phyloP scores from a whole-genome alignment of 2,888 invertebrate species.

The Drepana falcataria region DNA sequence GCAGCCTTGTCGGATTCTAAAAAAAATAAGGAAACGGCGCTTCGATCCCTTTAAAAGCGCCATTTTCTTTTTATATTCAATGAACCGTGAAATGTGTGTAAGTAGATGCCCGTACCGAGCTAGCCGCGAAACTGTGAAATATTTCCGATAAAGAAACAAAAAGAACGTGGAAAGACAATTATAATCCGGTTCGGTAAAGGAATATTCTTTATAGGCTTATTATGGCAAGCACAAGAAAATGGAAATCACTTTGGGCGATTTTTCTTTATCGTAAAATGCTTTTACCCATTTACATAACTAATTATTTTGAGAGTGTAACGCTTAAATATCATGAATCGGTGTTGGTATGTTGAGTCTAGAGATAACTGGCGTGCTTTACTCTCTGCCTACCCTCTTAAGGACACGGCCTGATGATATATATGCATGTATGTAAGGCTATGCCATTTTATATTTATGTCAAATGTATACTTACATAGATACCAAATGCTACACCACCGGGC shows the following conservation, averaged over 20 bases:
- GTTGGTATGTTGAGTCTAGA: no score
- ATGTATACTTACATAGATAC: no score
- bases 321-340: no score
- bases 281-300: background rate
- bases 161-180: constrained; percentile 19
- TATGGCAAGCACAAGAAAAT: constrained; percentile 8
- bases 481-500: no score
- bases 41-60: constrained; percentile 54
- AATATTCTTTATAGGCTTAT: constrained; percentile 14
- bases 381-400: no score
- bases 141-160: constrained; percentile 31
- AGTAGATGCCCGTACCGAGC: constrained; percentile 43
- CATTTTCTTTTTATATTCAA: constrained; percentile 63
- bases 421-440: no score
- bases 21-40: constrained; percentile 52
- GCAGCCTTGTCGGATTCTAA: constrained; percentile 39
- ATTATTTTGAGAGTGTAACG: background rate
- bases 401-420: no score
- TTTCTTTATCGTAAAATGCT: constrained; percentile 2
- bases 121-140: constrained; percentile 38
- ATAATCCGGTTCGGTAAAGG: constrained; percentile 19
- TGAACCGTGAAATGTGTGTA: constrained; percentile 60
- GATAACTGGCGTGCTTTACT: no score
- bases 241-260: constrained; percentile 5
- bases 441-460: no score